Evolutionary conservation across 2,113 vertebrate genomes (phyloP).

Genomic region (Daboia siamensis): DNA sequence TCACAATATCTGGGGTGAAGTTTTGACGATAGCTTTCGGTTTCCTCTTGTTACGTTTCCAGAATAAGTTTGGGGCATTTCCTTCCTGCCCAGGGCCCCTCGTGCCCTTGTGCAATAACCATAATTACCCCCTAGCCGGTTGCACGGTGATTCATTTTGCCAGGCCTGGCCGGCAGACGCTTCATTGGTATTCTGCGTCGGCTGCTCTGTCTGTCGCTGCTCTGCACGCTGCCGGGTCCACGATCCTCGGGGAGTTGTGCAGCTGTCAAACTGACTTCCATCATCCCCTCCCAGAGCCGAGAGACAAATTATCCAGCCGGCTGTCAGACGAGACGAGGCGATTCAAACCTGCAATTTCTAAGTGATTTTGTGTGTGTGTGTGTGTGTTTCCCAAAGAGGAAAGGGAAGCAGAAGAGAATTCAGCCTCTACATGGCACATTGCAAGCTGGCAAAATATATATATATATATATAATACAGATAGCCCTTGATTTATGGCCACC

Average conservation of each 20-base stretch:
- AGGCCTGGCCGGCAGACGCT: slow-evolving; percentile 56
- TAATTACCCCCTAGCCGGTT: slow-evolving; percentile 63
- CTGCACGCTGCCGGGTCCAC: slow-evolving; percentile 61
- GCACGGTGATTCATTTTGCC: slow-evolving; percentile 60
- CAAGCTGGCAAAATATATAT: not conserved
- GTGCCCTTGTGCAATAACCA: slow-evolving; percentile 50
- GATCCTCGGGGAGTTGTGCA: slow-evolving; percentile 68
- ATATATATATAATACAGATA: no score
- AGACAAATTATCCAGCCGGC: slow-evolving; percentile 68
- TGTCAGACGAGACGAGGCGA: slow-evolving; percentile 57
- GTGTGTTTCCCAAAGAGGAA: not conserved
- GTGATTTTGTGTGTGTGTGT: slow-evolving; percentile 30
- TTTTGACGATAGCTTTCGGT: no score
- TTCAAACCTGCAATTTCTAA: slow-evolving; percentile 57
- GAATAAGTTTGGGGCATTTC: slow-evolving; percentile 30
- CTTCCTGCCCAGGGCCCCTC: not conserved
- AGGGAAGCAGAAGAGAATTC: not conserved
- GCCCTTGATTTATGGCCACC: no score
- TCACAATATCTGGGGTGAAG: not conserved
- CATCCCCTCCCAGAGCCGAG: slow-evolving; percentile 58
- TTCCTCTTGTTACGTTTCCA: not conserved
- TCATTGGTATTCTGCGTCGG: slow-evolving; percentile 66
- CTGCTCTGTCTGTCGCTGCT: slow-evolving; percentile 65
- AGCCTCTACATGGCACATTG: slow-evolving; percentile 18
- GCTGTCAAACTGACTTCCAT: slow-evolving; percentile 74